Percentiles rank a stretch among this genome's conserved stretches.
Evolutionary conservation across 2,888 invertebrate species (phyloP).

Genomic region (Subacronicta megacephala): DNA sequence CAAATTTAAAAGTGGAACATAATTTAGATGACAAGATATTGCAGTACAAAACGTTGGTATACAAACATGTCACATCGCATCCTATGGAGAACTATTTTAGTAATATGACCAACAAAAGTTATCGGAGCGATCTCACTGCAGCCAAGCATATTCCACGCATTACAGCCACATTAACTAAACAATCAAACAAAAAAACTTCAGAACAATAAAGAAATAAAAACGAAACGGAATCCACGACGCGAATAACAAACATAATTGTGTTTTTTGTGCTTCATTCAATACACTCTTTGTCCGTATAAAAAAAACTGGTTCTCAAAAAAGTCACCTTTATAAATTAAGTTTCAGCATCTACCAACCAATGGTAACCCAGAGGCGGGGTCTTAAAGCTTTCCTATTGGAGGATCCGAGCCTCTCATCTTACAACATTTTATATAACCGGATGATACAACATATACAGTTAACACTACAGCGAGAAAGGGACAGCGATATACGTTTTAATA

Average conservation of each 20-base stretch:
- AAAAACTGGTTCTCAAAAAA: conserved; percentile 86
- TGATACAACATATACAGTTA: conserved; percentile 90
- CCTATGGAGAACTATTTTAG: conserved; percentile 34
- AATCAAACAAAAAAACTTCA: conserved; percentile 72
- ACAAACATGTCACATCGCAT: conserved; percentile 50
- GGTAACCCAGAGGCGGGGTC: conserved; percentile 73
- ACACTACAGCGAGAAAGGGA: conserved; percentile 81
- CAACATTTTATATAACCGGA: conserved; percentile 89
- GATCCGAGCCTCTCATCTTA: conserved; percentile 75
- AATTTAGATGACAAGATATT: conserved; percentile 48
- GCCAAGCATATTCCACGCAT: conserved; percentile 55
- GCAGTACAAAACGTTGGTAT: conserved; percentile 19
- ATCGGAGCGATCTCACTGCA: conserved; percentile 69
- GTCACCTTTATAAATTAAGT: conserved; percentile 89
- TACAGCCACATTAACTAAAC: conserved; percentile 69
- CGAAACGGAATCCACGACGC: conserved; percentile 74
- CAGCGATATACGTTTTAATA: conserved; percentile 72
- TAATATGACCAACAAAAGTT: conserved; percentile 53
- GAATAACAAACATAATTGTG: conserved; percentile 88
- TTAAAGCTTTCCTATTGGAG: conserved; percentile 71
- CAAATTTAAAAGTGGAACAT: conserved; percentile 8
- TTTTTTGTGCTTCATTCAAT: conserved; percentile 86
- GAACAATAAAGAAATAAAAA: conserved; percentile 74
- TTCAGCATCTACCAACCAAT: conserved; percentile 83
- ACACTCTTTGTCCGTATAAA: conserved; percentile 80